Evolutionary conservation across 2,888 invertebrate species (phyloP).

Genomic region (Aplocera efformata): DNA sequence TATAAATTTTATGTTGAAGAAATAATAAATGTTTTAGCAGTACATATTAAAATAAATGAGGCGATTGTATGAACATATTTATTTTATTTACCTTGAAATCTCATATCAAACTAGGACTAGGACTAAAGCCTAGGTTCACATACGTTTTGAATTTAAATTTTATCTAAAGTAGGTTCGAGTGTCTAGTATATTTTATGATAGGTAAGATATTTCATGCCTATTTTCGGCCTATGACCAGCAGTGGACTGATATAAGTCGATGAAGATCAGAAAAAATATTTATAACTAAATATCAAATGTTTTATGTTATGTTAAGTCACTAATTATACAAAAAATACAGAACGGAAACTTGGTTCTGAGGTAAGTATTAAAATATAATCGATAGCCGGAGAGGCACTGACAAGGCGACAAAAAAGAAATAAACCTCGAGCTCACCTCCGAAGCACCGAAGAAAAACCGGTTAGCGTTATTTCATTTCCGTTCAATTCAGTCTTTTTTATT

Average conservation of each 20-base stretch:
- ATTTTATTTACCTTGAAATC: constrained; percentile 40
- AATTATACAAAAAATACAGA: constrained; percentile 4
- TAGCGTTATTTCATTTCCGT: constrained; percentile 77
- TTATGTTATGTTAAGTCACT: no score
- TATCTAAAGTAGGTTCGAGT: no score
- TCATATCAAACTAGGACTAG: no score
- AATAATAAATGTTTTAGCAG: constrained; percentile 60
- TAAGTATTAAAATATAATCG: constrained; percentile 21
- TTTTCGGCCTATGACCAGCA: no score
- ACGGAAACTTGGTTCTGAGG: constrained; percentile 1
- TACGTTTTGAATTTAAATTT: no score
- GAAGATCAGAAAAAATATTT: neutral
- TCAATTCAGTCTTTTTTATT: constrained; percentile 73
- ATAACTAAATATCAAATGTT: neutral
- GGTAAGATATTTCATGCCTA: no score
- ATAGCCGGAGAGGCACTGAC: constrained; percentile 34
- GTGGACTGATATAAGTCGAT: no score
- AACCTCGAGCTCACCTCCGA: constrained; percentile 47
- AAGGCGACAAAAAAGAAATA: constrained; percentile 53
- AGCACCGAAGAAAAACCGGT: constrained; percentile 69
- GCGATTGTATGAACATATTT: constrained; percentile 61
- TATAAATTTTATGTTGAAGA: constrained; percentile 67
- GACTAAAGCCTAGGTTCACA: no score
- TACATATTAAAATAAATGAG: constrained; percentile 66
- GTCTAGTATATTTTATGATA: no score